Percentiles rank a stretch among this genome's conserved stretches.
Conservation (phyloP, 2,113 vertebrate species). For the Brachyhypopomus occidentalis region DNA sequence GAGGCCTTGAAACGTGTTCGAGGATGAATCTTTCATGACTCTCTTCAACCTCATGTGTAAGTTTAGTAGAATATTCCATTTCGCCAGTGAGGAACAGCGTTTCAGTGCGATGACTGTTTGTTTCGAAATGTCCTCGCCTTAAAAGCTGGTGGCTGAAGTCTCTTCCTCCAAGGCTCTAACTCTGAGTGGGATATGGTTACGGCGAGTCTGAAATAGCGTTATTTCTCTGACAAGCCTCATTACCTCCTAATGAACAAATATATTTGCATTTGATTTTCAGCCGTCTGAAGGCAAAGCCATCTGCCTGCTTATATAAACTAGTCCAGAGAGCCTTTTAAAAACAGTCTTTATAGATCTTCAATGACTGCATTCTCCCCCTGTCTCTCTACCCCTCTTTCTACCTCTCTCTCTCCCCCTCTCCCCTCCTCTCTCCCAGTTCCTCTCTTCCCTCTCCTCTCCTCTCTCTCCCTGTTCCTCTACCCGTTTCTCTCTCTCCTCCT, state of each 20-base stretch:
- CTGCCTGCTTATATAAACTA: constrained; percentile 55
- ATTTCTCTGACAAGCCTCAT: constrained; percentile 66
- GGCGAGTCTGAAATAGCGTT: constrained; percentile 17
- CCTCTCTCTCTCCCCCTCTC: not conserved
- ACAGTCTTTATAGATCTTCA: constrained; percentile 24
- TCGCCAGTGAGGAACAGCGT: not conserved
- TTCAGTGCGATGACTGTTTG: not conserved
- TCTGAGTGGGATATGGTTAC: constrained; percentile 7
- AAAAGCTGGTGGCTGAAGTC: not conserved
- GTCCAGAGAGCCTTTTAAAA: constrained; percentile 36
- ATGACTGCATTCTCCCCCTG: not conserved
- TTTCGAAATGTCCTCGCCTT: not conserved
- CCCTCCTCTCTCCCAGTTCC: not conserved
- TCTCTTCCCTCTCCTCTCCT: not conserved
- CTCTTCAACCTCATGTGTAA: not conserved
- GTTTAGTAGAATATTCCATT: constrained; percentile 21
- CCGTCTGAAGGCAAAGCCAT: constrained; percentile 59
- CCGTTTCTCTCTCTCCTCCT: not conserved
- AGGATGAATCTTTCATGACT: constrained; percentile 12
- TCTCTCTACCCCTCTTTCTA: not conserved
- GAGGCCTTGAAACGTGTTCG: not conserved
- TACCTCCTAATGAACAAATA: constrained; percentile 72
- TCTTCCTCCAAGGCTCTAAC: not conserved
- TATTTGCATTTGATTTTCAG: constrained; percentile 61
- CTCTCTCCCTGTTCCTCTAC: too few relatives aligned